Conservation (phyloP, 2,797 vertebrate genomes). For the Thunnus albacares region DNA sequence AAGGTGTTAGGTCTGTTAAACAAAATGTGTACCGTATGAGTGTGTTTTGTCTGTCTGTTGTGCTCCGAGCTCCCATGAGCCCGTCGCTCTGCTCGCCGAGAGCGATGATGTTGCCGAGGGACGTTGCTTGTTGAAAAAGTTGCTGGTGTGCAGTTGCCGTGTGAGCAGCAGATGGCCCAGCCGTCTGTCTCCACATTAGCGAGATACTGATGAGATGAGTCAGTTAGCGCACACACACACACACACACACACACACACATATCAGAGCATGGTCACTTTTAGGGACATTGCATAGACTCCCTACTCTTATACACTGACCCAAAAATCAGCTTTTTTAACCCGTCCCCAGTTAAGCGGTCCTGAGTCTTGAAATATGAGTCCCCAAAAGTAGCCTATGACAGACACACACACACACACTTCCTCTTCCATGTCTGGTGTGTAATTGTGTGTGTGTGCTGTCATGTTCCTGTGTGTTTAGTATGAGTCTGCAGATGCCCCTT, state of each 20-base stretch:
- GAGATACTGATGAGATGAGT: slow-evolving; percentile 75
- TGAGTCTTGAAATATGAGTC: too few species aligned
- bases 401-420: slow-evolving; percentile 14
- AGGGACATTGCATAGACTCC: too few species aligned
- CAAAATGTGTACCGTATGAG: background rate
- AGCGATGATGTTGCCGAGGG: slow-evolving; percentile 30
- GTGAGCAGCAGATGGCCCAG: slow-evolving; percentile 76
- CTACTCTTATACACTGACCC: too few species aligned
- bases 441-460: background rate
- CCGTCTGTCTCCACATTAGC: slow-evolving; percentile 73
- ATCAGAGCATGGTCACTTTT: background rate
- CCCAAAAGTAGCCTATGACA: background rate
- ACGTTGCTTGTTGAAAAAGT: slow-evolving; percentile 48
- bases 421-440: background rate
- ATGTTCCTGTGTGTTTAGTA: slow-evolving; percentile 14
- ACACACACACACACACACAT: slow-evolving; percentile 23
- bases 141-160: slow-evolving; percentile 64
- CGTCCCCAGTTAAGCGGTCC: too few species aligned
- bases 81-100: slow-evolving; percentile 18
- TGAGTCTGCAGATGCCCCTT: slow-evolving; percentile 25
- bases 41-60: background rate
- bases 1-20: background rate
- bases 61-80: background rate
- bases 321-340: too few species aligned
- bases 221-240: slow-evolving; percentile 47